Conservation (phyloP, 2,888 invertebrate species). For the Rhorus exstirpatorius region DNA sequence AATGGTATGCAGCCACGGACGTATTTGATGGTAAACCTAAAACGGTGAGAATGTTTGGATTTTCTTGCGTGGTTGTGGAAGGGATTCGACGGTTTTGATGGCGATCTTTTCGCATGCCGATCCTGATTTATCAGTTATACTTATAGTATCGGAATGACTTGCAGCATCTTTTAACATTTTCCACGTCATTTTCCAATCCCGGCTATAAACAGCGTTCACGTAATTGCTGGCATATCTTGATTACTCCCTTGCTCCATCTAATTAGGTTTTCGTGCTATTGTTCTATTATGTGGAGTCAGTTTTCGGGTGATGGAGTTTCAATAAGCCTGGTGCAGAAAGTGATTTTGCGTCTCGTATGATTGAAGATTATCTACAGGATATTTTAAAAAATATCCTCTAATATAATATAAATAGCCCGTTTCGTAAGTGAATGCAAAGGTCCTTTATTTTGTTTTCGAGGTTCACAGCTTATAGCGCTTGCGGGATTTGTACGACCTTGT, state of each 20-base stretch:
- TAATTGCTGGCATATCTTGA: background rate
- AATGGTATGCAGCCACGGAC: background rate
- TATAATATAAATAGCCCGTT: too few relatives aligned
- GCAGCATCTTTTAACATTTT: too few relatives aligned
- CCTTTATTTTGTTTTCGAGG: too few relatives aligned
- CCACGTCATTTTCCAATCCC: background rate
- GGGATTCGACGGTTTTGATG: background rate
- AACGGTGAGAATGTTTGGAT: background rate
- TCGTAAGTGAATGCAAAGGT: too few relatives aligned
- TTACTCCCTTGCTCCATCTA: background rate
- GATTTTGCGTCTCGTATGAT: too few relatives aligned
- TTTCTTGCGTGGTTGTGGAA: background rate
- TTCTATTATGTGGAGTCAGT: too few relatives aligned
- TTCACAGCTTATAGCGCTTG: too few relatives aligned
- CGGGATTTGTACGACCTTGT: too few relatives aligned
- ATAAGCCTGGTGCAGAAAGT: too few relatives aligned
- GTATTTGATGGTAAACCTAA: background rate
- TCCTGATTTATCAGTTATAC: background rate
- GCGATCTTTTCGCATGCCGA: background rate
- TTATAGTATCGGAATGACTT: background rate
- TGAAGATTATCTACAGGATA: too few relatives aligned
- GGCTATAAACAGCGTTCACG: background rate
- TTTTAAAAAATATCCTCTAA: too few relatives aligned
- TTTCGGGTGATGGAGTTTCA: too few relatives aligned
- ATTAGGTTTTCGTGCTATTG: background rate